Evolutionary conservation across 2,113 vertebrate species (phyloP), one percentile per base, ranked within the genome.

Genomic region (Ophiodon elongatus): DNA sequence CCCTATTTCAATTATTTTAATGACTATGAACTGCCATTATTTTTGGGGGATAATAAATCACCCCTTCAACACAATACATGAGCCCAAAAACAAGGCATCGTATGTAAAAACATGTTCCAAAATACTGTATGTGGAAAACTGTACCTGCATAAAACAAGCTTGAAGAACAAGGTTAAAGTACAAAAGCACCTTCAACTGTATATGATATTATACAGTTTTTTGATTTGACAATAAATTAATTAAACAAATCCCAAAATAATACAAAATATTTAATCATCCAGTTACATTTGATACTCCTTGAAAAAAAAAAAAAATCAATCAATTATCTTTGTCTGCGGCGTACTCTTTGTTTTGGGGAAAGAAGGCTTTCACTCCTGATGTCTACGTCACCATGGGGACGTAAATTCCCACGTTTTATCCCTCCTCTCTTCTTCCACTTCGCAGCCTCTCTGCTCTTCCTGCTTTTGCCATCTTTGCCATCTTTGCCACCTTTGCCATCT

Each of bases 301-400:
- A 81, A 65, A 60, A 21, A 29, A 57, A 57, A 19, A 27, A 31
- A 27, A 7, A 47, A 23, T 50, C 1, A 60, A 23, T 25, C 2
- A 35, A 10, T 35, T 85, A 91, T 85, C 74, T 85, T 68, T 85
- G 87, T 82, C 86, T 37, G 71, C 92, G 83, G 4, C 85, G 80
- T 11, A 91, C 82, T 84, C 85, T 87, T 81, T 93, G 85, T 60
- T 90, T 92, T 45, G 88, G 85, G 10, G 90, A 91, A 37, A 84
- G 33, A 82, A 91, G 50, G 52, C 85, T 87, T 86, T 89, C 72
- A 73, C 72, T 80, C 7, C 39, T 1, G 0, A 52, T 73, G 43
- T 89, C 80, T 8, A 73, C 7, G 8, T 83, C 76, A 37, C 27
- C 45, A 64, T 74, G 29, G 10, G 85, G 80, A 73, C 83, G 39